A percentile compares a stretch with the other conserved stretches of the same genome.
These are phyloP conservation scores for Fragum sueziense DNA, from an alignment of 2,888 invertebrate genomes.

Conservation along the genomic window DNA sequence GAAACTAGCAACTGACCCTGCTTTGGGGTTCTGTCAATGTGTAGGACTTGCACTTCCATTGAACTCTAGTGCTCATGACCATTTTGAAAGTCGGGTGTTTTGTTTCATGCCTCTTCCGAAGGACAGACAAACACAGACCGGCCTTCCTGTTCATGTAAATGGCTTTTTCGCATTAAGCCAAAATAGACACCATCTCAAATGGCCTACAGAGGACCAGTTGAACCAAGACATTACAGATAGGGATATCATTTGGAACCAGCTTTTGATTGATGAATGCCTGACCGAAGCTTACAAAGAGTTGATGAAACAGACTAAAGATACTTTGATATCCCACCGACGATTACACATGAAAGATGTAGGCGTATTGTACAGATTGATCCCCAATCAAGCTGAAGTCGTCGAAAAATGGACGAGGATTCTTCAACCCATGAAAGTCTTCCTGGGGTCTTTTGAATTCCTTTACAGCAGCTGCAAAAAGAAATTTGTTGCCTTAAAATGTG, in stretches of 20 bases:
- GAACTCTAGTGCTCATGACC: not conserved
- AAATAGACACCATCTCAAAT: slow-evolving; percentile 78
- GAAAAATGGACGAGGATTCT: slow-evolving; percentile 42
- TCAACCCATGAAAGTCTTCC: not conserved
- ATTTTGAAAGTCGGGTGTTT: slow-evolving; percentile 46
- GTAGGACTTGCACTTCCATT: slow-evolving; percentile 43
- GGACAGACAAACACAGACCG: slow-evolving; percentile 70
- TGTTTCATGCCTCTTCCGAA: slow-evolving; percentile 77
- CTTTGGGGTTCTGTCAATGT: slow-evolving; percentile 34
- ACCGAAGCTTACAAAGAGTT: slow-evolving; percentile 61
- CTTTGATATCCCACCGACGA: not conserved
- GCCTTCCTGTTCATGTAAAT: slow-evolving; percentile 79
- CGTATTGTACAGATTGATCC: not conserved
- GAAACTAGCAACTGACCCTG: slow-evolving; percentile 22
- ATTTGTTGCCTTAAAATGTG: slow-evolving; percentile 30
- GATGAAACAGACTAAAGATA: not conserved
- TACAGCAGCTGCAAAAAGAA: not conserved
- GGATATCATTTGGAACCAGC: slow-evolving; percentile 72
- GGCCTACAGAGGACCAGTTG: slow-evolving; percentile 71
- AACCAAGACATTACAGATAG: slow-evolving; percentile 57
- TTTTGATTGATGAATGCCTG: slow-evolving; percentile 70
- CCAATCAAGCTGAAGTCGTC: not conserved
- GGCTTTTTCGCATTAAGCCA: slow-evolving; percentile 78
- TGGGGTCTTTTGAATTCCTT: slow-evolving; percentile 49
- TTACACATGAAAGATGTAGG: not conserved